Percentiles rank a stretch among this genome's conserved stretches.
Evolutionary conservation across 2,113 vertebrate species (phyloP).

Genomic region (Oceanodroma tethys): DNA sequence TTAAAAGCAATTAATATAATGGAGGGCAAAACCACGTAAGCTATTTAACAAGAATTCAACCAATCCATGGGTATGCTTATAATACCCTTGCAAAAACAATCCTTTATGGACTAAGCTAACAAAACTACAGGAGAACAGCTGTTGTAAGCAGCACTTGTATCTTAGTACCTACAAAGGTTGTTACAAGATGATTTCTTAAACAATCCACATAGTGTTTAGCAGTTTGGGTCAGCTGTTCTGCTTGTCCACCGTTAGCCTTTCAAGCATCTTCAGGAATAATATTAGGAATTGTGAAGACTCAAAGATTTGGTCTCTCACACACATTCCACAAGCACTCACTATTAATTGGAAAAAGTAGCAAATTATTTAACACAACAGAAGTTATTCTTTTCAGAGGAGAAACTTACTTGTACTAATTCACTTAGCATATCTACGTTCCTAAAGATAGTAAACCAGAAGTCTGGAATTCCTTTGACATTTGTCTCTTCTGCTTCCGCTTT

Average conservation of each 20-base stretch:
- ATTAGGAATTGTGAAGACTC: background rate
- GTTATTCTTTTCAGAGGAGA: background rate
- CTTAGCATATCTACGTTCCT: constrained; percentile 96
- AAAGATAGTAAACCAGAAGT: constrained; percentile 98
- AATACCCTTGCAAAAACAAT: background rate
- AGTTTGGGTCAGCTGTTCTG: background rate
- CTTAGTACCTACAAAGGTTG: background rate
- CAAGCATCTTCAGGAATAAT: background rate
- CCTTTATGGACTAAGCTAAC: background rate
- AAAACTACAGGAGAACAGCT: background rate
- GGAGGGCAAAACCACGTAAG: background rate
- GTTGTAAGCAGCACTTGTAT: background rate
- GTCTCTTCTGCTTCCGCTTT: constrained; percentile 81
- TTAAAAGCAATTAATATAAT: background rate
- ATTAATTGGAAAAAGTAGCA: background rate
- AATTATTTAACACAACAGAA: background rate
- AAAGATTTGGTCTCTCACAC: background rate
- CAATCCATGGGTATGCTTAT: background rate
- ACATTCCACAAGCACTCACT: background rate
- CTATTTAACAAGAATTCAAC: background rate
- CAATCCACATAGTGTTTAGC: background rate
- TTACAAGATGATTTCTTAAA: background rate
- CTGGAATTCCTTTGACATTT: constrained; percentile 89
- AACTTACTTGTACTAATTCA: constrained; percentile 90
- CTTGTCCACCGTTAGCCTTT: background rate